Conservation (phyloP, 2,113 vertebrate genomes). For the Candoia aspera region DNA sequence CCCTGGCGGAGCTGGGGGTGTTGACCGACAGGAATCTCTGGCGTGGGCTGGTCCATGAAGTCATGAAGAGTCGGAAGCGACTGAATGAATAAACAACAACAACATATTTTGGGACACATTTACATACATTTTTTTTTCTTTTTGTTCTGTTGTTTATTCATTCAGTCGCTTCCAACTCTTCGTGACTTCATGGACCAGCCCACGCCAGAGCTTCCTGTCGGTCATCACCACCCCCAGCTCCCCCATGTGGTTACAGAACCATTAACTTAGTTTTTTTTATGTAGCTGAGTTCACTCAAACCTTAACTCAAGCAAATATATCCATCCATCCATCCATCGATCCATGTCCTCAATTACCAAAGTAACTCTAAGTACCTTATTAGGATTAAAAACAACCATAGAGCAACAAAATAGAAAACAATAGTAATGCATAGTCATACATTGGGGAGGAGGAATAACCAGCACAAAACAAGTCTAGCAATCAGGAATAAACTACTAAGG, state of each 20-base stretch:
- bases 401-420: background rate
- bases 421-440: background rate
- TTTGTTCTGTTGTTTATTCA: too few relatives aligned
- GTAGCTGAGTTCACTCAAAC: slow-evolving; percentile 54
- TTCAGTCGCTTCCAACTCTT: too few relatives aligned
- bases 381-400: background rate
- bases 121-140: too few relatives aligned
- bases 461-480: background rate
- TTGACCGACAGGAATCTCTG: too few relatives aligned
- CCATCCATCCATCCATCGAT: background rate
- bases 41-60: too few relatives aligned
- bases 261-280: slow-evolving; percentile 19
- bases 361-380: background rate
- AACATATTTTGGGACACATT: too few relatives aligned
- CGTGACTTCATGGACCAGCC: too few relatives aligned
- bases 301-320: slow-evolving; percentile 47
- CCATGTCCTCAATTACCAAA: background rate
- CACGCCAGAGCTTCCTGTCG: too few relatives aligned
- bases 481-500: background rate
- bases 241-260: background rate
- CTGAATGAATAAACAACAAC: too few relatives aligned
- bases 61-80: too few relatives aligned
- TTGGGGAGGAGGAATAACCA: background rate
- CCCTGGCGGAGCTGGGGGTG: too few relatives aligned
- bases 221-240: too few relatives aligned